These are phyloP conservation scores for Lepus europaeus DNA, from an alignment of 2,113 vertebrate species.

Conservation along the genomic window DNA sequence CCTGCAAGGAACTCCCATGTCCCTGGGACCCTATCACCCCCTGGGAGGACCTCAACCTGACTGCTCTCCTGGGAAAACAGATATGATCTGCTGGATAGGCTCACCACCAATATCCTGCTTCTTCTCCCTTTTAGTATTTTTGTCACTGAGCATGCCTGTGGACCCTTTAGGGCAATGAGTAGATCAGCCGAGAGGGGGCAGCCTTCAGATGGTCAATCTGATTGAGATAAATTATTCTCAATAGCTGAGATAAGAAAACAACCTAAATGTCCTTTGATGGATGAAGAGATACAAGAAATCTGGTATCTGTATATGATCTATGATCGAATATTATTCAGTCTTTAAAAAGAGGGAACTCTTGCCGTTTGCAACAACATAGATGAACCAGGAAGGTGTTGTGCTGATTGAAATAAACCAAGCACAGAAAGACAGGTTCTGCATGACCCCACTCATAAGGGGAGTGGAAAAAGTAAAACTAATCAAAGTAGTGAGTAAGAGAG, in stretches of 20 bases:
- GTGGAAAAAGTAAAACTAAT: not conserved
- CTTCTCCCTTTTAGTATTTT: not conserved
- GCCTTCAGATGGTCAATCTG: not conserved
- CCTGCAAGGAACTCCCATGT: not conserved
- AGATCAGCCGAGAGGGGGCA: not conserved
- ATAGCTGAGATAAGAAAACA: not conserved
- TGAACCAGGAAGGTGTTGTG: not conserved
- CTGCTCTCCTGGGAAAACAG: not conserved
- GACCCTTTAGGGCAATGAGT: not conserved
- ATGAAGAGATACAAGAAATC: not conserved
- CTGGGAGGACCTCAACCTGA: not conserved
- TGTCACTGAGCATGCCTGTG: not conserved
- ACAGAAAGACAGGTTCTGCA: not conserved
- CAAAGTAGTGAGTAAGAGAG: not conserved
- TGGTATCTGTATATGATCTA: not conserved
- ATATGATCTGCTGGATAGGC: not conserved
- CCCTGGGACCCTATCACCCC: not conserved
- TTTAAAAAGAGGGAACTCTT: not conserved
- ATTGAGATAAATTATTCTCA: not conserved
- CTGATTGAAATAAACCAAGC: not conserved
- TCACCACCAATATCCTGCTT: fast-evolving
- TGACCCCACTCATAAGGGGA: not conserved
- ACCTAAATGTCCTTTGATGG: not conserved
- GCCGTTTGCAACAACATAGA: not conserved
- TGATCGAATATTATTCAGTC: not conserved